Base-by-base conservation (phyloP, 35 echinoderm and acorn worm species). In the Hemicentrotus pulcherrimus region DNA sequence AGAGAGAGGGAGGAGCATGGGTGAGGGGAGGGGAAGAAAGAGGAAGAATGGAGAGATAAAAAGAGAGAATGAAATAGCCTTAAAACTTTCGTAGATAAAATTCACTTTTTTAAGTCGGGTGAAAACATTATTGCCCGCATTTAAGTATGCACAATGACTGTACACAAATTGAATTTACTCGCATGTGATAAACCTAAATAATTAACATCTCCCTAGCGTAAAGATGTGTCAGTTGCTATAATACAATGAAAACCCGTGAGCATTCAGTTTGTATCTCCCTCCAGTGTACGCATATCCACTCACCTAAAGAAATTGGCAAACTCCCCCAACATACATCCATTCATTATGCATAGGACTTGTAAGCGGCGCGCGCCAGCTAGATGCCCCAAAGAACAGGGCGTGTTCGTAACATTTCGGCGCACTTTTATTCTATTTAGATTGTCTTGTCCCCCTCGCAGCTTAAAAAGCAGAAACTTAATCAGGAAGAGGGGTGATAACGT, bases 401-500 rank as follows among this genome's bases (percentile, higher is more conserved):
- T 78, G 65, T 78, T 78, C 65, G 28, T 28, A 78, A 78, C 18
- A 14, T 14, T 78, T 78, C 4, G 65, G 65, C 65, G 65, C 65
- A 78, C 65, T 78, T 55, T 55, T 55, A 10, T 55, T 78, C 65
- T 7, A 28, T 59, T 4, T 8, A 78, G 19, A 22, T 78, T 78
- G 65, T 78, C 65, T 78, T 78, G 65, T 78, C 65, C 19, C 65
- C 22, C 65, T 78, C 65, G 65, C 65, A 78, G 65, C 65, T 78
- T 78, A 78, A 78, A 78, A 78, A n/a, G 65, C 65, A 78, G 65
- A 78, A 78, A 78, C 65, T 78, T 78, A 78, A 78, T 78, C 65
- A 78, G 65, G 65, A 78, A 78, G 28, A 78, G 65, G 65, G 65
- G 65, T 78, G 65, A 78, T 78, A 78, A 28, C 65, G 65, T n/a